phyloP scores from a whole-genome alignment of 2,888 invertebrate genomes.

The Drosophila emarginata region DNA sequence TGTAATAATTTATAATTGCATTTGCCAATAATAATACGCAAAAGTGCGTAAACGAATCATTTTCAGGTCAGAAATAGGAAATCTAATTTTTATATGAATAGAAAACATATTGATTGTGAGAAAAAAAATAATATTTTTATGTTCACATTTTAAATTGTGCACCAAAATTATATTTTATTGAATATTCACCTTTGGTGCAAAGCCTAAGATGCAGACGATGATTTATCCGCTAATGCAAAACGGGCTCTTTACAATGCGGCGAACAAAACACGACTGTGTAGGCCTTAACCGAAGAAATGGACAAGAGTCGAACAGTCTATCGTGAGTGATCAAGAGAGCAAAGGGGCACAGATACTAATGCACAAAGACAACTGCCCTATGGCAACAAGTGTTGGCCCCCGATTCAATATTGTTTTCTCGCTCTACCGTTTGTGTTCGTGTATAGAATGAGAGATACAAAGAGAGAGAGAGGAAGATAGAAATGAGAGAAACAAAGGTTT shows the following conservation, averaged over 20 bases:
- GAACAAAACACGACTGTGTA: constrained; percentile 5
- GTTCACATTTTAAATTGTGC: background rate
- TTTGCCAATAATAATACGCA: background rate
- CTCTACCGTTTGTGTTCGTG: constrained; percentile 19
- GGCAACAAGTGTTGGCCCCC: constrained; percentile 43
- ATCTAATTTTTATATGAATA: background rate
- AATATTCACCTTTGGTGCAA: constrained; percentile 57
- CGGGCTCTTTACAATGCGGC: constrained; percentile 18
- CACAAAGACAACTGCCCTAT: constrained; percentile 26
- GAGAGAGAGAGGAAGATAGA: background rate
- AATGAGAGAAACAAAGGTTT: background rate
- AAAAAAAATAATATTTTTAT: background rate
- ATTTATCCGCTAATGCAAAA: constrained; percentile 20
- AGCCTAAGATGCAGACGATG: background rate
- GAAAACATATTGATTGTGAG: background rate
- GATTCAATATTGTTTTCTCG: constrained; percentile 27
- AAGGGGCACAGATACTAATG: constrained; percentile 13
- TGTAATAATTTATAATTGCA: background rate
- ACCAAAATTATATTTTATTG: constrained; percentile 17
- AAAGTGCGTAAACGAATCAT: background rate
- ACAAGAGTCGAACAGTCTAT: constrained; percentile 4
- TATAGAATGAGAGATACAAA: background rate
- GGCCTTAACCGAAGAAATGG: background rate
- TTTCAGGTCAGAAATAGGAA: background rate
- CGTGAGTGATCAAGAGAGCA: constrained; percentile 7